phyloP scores from a whole-genome alignment of 2,113 vertebrate genomes.

The Holacanthus passer region DNA sequence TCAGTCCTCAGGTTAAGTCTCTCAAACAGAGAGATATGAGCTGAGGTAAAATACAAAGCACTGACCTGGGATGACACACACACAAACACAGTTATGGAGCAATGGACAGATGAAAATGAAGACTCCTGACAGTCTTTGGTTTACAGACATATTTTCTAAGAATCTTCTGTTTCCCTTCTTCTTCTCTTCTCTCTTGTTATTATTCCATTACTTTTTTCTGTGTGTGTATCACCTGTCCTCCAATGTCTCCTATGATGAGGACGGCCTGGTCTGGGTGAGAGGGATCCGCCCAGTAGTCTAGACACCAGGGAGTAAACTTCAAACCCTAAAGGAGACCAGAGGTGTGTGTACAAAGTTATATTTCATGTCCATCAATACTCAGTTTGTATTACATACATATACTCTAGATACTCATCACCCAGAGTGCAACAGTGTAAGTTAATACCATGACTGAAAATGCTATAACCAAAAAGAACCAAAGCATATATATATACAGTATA shows the following conservation, averaged over 20 bases:
- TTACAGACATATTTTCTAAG: no score
- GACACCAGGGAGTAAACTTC: conserved; percentile 80
- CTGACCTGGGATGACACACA: conserved; percentile 77
- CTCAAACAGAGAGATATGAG: conserved; percentile 83
- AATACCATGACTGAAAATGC: neutral
- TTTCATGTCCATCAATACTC: neutral
- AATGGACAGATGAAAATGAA: neutral
- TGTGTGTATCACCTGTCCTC: conserved; percentile 84
- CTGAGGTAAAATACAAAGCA: conserved; percentile 82
- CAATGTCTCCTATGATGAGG: conserved; percentile 86
- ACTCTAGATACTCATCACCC: neutral
- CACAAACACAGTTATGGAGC: conserved; percentile 8
- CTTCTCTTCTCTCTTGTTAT: neutral
- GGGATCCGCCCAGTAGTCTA: conserved; percentile 86
- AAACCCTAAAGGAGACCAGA: conserved; percentile 74
- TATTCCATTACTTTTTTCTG: neutral
- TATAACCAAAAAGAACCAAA: neutral
- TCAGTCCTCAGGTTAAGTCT: conserved; percentile 63
- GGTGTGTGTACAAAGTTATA: neutral
- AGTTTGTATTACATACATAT: neutral
- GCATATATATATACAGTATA: neutral
- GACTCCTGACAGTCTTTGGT: neutral
- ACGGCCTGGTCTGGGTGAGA: conserved; percentile 81
- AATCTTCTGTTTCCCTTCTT: neutral
- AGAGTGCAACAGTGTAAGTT: neutral